Evolutionary conservation across 2,888 invertebrate species (phyloP), one percentile per base, ranked within the genome.

Genomic region (Quadroppia sp.): DNA sequence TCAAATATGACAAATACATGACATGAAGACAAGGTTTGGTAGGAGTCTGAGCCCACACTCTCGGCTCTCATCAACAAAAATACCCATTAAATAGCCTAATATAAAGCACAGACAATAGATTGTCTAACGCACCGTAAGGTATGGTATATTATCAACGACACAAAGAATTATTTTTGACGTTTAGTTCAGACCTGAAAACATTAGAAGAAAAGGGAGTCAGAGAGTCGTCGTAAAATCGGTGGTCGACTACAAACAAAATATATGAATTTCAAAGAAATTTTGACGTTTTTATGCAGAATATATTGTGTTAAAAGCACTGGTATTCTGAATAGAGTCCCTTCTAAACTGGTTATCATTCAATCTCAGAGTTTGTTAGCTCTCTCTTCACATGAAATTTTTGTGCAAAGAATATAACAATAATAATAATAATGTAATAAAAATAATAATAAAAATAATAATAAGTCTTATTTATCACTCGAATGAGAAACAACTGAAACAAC

Each of bases 281-380:
- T 61, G 61, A 61, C 61, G 17, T 61, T 61, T 20, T 28, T 53
- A 2, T 15, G 30, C 7, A 30, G 17, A 32, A 53, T 53, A 53
- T 23, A 9, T 2, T 53, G 53, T 23, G 17, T 45, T 2, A 45
- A 45, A 45, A 45, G 45, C 45, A 45, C 45, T 15, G 45, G 17
- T 9, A 45, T 7, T 36, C 11, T 36, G 36, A 36, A 36, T 36
- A 50, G 50, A 53, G 23, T 11, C 53, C 53, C 53, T 25, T 25
- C 53, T n/a, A 36, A 61, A 61, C 61, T 61, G 61, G 61, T 61
- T 61, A 61, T 32, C n/a, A 61, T 61, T 61, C 61, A 61, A 61
- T 61, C 30, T 9, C 32, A 32, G 61, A 32, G 61, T 61, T 61
- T 61, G 61, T 61, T 61, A 61, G 61, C 61, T 61, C 20, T 17